These are phyloP conservation scores for Drosophila kohkoa DNA, from an alignment of 1,140 invertebrate genomes.

Conservation along the genomic window DNA sequence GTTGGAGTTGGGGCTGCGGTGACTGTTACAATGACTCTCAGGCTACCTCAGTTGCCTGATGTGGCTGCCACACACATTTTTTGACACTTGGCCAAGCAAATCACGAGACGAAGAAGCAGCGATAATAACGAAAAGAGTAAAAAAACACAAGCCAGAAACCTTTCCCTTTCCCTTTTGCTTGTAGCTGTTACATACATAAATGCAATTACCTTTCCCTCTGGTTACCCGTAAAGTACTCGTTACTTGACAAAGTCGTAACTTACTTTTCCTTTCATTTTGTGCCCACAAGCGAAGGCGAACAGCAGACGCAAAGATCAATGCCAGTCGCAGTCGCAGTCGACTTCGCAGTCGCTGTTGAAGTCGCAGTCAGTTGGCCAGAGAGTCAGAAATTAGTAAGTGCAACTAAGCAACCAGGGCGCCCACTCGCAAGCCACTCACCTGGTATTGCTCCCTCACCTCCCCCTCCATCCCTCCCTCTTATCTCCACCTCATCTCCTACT, in stretches of 20 bases:
- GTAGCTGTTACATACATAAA: slow-evolving; percentile 35
- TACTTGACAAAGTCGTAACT: slow-evolving; percentile 74
- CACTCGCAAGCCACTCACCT: slow-evolving; percentile 63
- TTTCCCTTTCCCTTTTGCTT: slow-evolving; percentile 74
- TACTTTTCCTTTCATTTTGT: slow-evolving; percentile 83
- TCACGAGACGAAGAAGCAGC: slow-evolving; percentile 47
- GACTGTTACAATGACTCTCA: slow-evolving; percentile 9
- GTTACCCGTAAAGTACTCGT: slow-evolving; percentile 51
- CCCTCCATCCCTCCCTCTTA: neutral
- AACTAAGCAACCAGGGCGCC: slow-evolving; percentile 77
- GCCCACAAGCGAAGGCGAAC: slow-evolving; percentile 46
- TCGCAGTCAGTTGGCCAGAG: slow-evolving; percentile 15
- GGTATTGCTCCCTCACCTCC: slow-evolving; percentile 11
- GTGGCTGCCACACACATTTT: slow-evolving; percentile 46
- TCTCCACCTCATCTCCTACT: neutral
- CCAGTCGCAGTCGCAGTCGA: slow-evolving; percentile 51
- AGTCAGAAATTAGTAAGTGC: slow-evolving; percentile 81
- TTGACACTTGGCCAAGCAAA: slow-evolving; percentile 80
- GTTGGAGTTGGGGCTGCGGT: neutral
- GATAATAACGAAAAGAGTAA: slow-evolving; percentile 22
- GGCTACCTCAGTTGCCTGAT: slow-evolving; percentile 21
- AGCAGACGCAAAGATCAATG: slow-evolving; percentile 75
- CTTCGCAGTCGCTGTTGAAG: neutral
- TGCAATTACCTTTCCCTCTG: slow-evolving; percentile 79
- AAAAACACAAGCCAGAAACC: slow-evolving; percentile 38